Evolutionary conservation across 2,113 vertebrate species (phyloP).

Genomic region (Zosterops hypoxanthus): DNA sequence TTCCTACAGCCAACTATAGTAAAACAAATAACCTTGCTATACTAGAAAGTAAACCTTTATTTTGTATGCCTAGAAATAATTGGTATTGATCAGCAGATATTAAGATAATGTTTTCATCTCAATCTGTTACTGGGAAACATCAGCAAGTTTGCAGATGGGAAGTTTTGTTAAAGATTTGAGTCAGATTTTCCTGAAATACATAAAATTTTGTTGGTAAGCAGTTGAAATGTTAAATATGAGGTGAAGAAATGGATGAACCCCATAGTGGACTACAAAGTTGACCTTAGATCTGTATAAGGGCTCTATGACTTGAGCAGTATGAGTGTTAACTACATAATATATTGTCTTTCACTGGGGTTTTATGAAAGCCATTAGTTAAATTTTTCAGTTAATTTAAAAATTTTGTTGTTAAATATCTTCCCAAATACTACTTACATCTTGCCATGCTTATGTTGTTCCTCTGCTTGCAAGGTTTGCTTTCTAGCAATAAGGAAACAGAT

Average conservation of each 20-base stretch:
- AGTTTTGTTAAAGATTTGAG: background rate
- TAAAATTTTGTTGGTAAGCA: background rate
- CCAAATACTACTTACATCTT: background rate
- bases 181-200: background rate
- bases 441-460: background rate
- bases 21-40: background rate
- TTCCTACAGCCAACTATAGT: background rate
- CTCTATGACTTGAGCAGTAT: background rate
- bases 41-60: background rate
- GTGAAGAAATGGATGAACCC: background rate
- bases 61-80: background rate
- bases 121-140: background rate
- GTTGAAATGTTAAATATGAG: background rate
- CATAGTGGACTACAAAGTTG: background rate
- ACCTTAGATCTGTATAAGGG: background rate
- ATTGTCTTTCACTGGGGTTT: background rate
- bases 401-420: background rate
- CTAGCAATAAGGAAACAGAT: background rate
- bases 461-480: background rate
- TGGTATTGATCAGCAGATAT: background rate
- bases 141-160: background rate
- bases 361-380: background rate
- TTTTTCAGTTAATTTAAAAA: background rate
- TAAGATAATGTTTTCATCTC: background rate
- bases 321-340: background rate